Percentiles rank a stretch among this genome's conserved stretches.
These are phyloP conservation scores for Metacarcinus magister DNA, from an alignment of 2,888 invertebrate genomes.

Conservation along the genomic window DNA sequence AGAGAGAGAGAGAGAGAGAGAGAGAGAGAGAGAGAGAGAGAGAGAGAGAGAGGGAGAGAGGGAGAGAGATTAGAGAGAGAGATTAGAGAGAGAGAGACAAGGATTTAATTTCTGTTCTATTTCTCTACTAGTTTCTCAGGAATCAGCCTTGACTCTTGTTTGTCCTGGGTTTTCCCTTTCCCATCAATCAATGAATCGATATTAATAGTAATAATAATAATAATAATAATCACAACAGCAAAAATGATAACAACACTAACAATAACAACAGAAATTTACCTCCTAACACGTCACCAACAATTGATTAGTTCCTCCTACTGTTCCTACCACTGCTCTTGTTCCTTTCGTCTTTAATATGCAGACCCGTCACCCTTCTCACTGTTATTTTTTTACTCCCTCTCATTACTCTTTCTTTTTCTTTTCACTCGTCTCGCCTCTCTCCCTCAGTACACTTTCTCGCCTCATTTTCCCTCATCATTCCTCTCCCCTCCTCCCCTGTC, in stretches of 20 bases:
- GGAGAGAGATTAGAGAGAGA: background rate
- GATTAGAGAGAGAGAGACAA: background rate
- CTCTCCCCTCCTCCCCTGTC: background rate
- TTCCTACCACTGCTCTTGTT: background rate
- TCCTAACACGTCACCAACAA: background rate
- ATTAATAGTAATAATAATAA: too few relatives aligned
- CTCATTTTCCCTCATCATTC: conserved; percentile 29
- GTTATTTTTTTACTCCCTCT: background rate
- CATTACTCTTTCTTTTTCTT: background rate
- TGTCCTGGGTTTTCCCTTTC: too few relatives aligned
- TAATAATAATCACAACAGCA: too few relatives aligned
- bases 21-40: conserved; percentile 31
- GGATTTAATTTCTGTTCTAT: too few relatives aligned
- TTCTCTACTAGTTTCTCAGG: too few relatives aligned
- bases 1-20: conserved; percentile 48
- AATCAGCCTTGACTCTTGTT: too few relatives aligned
- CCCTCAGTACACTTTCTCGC: background rate
- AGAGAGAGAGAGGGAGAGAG: background rate
- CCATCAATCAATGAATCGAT: too few relatives aligned
- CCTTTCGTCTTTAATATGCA: background rate
- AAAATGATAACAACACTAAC: background rate
- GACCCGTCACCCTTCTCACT: background rate
- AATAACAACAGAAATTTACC: background rate
- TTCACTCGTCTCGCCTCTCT: background rate
- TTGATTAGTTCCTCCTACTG: background rate